These are phyloP conservation scores for Apamea sordens DNA, from an alignment of 2,888 invertebrate genomes.

Conservation along the genomic window DNA sequence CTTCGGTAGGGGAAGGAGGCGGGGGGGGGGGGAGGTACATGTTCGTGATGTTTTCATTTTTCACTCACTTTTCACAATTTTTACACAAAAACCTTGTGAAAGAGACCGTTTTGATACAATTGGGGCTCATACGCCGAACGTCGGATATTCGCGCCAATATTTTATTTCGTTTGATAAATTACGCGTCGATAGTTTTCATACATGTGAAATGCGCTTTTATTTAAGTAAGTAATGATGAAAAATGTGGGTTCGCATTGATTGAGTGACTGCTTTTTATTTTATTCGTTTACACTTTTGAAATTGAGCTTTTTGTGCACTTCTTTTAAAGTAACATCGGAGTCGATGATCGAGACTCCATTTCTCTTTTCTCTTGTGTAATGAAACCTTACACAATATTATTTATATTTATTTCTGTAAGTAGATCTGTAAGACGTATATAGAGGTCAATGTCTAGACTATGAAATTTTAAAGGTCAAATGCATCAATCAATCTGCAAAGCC, in stretches of 20 bases:
- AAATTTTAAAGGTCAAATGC: too few species aligned
- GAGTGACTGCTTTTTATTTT: constrained; percentile 5
- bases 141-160: constrained; percentile 56
- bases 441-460: neutral
- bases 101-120: constrained; percentile 74
- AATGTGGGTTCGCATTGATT: constrained; percentile 17
- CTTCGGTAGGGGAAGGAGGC: constrained; percentile 65
- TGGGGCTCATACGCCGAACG: constrained; percentile 57
- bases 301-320: neutral
- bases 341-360: rapidly evolving
- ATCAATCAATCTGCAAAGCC: too few species aligned
- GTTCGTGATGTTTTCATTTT: constrained; percentile 88
- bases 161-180: constrained; percentile 49
- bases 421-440: neutral
- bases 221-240: constrained; percentile 32
- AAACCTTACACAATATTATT: too few species aligned
- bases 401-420: neutral
- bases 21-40: constrained; percentile 62
- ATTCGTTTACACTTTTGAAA: neutral
- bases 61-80: constrained; percentile 83
- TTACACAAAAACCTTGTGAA: constrained; percentile 73
- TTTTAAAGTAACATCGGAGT: neutral
- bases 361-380: neutral
- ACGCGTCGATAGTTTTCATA: constrained; percentile 50
- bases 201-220: constrained; percentile 20